Evolutionary conservation across 2,797 vertebrate species (phyloP), one percentile per base, ranked within the genome.

Genomic region (Peromyscus aztecus): DNA sequence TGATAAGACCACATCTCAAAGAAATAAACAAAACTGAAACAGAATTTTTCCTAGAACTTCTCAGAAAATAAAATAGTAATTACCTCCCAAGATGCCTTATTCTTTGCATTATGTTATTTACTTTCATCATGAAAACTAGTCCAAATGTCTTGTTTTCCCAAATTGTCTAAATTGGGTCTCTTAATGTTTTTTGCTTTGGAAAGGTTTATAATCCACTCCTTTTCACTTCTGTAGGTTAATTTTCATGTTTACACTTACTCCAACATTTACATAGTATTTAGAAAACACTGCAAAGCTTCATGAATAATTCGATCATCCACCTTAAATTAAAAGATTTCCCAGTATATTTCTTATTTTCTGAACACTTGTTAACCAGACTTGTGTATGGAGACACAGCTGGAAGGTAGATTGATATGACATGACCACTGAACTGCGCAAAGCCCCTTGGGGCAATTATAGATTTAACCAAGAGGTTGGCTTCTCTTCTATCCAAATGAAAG

Each of bases 401-500:
- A 6, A 34, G 86, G 27, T 71, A 71, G 29, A n/a, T 23, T 59
- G 6, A 94, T 43, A 71, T 2, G 69, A 75, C 55, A 95, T n/a
- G 57, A 89, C 46, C 31, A 63, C 23, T 52, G 73, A 46, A 75
- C 57, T 61, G 5, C 23, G 21, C 19, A 90, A 17, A 73, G 43
- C 4, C n/a, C 93, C 29, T 95, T 9, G 63, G 63, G 82, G 13
- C 86, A 65, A n/a, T 61, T 67, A 75, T 19, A 11, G 24, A 52
- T 96, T 88, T 88, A 93, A 84, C 40, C 71, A 61, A 88, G 61
- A 95, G 92, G 21, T 29, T 90, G 61, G 12, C 34, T 90, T 95
- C 59, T 94, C 78, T 92, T 3, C 67, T 75, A 29, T 57, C 12
- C 57, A 75, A 92, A 95, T 77, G 31, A 93, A 93, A 90, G 2